A percentile compares a stretch with the other conserved stretches of the same genome.
phyloP scores from a whole-genome alignment of 1,140 invertebrate genomes.

The Eubasilissa regina region DNA sequence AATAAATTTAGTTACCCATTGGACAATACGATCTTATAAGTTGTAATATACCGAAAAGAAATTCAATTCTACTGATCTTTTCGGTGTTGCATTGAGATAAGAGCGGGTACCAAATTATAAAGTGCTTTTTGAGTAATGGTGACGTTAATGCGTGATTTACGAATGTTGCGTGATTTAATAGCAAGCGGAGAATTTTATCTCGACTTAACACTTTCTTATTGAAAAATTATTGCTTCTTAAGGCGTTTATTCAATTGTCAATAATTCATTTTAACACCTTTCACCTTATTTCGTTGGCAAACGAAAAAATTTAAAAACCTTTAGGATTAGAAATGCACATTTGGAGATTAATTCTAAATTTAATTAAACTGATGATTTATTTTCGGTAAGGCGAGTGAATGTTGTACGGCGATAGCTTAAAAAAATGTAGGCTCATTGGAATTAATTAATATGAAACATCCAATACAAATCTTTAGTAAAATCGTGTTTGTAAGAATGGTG shows the following conservation, averaged over 20 bases:
- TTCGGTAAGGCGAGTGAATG: not conserved
- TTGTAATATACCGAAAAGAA: not conserved
- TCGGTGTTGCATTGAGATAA: slow-evolving; percentile 31
- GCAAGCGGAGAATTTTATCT: slow-evolving; percentile 37
- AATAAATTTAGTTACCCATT: too few relatives aligned
- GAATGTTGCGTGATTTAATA: slow-evolving; percentile 39
- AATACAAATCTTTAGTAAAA: too few relatives aligned
- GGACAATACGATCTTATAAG: too few relatives aligned
- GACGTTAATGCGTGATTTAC: slow-evolving; percentile 46
- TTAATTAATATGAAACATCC: too few relatives aligned
- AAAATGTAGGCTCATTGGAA: too few relatives aligned
- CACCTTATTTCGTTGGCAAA: slow-evolving; percentile 10
- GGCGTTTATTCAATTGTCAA: slow-evolving; percentile 45
- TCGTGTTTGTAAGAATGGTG: too few relatives aligned
- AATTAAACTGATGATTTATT: not conserved
- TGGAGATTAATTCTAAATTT: too few relatives aligned
- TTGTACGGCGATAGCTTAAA: too few relatives aligned
- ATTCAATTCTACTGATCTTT: slow-evolving; percentile 32
- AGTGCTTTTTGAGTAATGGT: slow-evolving; percentile 41
- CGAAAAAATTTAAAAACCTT: slow-evolving; percentile 2
- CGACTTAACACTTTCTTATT: slow-evolving; percentile 44
- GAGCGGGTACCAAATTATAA: slow-evolving; percentile 31
- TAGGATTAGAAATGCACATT: not conserved
- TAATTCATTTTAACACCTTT: slow-evolving; percentile 40
- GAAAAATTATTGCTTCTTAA: slow-evolving; percentile 45